Base-by-base conservation (phyloP, 2,888 invertebrate genomes). In the Nipponacmea schrenckii region DNA sequence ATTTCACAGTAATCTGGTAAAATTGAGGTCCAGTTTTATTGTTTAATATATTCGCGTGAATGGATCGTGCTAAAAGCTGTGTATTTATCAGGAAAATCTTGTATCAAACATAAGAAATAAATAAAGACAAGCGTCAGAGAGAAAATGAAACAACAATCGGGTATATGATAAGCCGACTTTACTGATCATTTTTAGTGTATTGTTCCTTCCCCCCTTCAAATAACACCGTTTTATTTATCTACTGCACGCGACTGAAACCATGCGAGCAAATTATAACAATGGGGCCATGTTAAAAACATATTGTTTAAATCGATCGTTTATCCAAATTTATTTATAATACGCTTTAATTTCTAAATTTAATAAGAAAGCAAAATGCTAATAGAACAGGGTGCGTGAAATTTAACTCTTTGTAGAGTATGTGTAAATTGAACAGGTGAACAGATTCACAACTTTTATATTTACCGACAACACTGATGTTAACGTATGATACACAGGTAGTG, bases 81-180 rank as follows among this genome's bases (percentile, higher is more conserved):
- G 20, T 20, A 20, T 56, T 56, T 56, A 56, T 56, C 56, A 24
- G 12, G 14, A 12, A 24, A 56, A 56, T 56, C 56, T 56, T 56
- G 56, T 56, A 56, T 56, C 56, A 56, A 56, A 56, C 20, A 56
- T 56, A 56, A 56, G 56, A 56, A 56, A 56, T 56, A 56, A 56
- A 56, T 24, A 56, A 56, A 56, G 24, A 39, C 20, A 56, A 56
- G 56, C 24, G 20, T 14, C 24, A 56, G 56, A 56, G 10, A 20
- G 24, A 24, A 56, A 56, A 24, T 10, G 56, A 39, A 56, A 56
- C 24, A 56, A 56, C 56, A 56, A 56, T 56, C 20, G 56, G 56
- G 10, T 56, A 56, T 20, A 56, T 56, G 56, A 24, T 24, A 24
- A 56, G 56, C 20, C 56, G 56, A 24, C 56, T 56, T 56, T 56